Conservation (phyloP, 2,888 invertebrate species). For the Amphipyra berbera region DNA sequence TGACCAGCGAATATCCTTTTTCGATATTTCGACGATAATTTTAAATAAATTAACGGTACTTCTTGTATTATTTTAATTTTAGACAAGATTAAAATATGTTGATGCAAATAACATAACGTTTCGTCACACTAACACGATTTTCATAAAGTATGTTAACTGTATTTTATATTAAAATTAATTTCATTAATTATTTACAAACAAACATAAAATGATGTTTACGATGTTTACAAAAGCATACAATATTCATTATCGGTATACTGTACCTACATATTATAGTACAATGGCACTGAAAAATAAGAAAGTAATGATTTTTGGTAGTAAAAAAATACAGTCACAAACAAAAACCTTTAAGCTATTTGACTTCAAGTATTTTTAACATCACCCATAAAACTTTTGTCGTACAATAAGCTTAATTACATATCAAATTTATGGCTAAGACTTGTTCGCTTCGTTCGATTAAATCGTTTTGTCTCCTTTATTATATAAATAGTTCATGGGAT, state of each 20-base stretch:
- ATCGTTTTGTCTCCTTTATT: conserved; percentile 76
- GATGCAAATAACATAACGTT: conserved; percentile 25
- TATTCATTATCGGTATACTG: conserved; percentile 33
- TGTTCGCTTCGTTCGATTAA: conserved; percentile 82
- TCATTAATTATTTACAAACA: conserved; percentile 7
- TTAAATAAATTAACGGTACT: conserved; percentile 55
- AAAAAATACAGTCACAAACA: conserved; percentile 27
- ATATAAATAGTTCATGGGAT: conserved; percentile 62
- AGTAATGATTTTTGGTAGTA: conserved; percentile 36
- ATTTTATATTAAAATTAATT: conserved; percentile 19
- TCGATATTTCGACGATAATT: conserved; percentile 31
- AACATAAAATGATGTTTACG: conserved; percentile 10
- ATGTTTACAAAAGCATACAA: conserved; percentile 26
- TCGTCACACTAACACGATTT: conserved; percentile 40
- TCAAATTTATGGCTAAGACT: conserved; percentile 82
- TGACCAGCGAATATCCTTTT: conserved; percentile 42
- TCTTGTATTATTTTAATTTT: conserved; percentile 46
- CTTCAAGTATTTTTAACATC: conserved; percentile 39
- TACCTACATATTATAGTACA: conserved; percentile 52
- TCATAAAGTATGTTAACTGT: conserved; percentile 19
- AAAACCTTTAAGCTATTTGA: conserved; percentile 40
- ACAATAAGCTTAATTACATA: conserved; percentile 53
- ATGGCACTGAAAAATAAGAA: conserved; percentile 60
- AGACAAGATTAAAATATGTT: conserved; percentile 25
- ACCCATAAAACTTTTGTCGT: conserved; percentile 37